phyloP scores from a whole-genome alignment of 2,113 vertebrate species.

The Mus spicilegus region DNA sequence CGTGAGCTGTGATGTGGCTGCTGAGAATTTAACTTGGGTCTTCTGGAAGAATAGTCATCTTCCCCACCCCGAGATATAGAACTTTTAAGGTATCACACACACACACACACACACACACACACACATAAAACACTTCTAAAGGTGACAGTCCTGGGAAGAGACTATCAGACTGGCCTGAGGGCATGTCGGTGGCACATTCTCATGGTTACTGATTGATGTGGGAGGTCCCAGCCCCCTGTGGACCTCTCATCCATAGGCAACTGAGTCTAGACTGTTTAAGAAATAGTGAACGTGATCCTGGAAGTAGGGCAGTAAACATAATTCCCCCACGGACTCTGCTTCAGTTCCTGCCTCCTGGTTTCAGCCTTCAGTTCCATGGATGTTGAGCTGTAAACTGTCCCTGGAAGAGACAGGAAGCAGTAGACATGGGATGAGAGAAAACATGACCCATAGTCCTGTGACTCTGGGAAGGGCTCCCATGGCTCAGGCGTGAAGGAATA shows the following conservation, averaged over 20 bases:
- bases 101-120: too few species aligned
- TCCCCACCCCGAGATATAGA: too few species aligned
- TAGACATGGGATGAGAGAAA: not conserved
- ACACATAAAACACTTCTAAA: not conserved
- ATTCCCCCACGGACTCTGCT: not conserved
- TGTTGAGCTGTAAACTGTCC: not conserved
- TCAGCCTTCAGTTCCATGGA: not conserved
- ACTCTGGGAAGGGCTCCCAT: not conserved
- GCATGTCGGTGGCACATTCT: not conserved
- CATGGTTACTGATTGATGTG: not conserved
- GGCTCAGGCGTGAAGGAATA: not conserved
- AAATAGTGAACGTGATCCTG: not conserved
- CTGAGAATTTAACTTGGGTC: not conserved
- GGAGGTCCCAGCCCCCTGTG: not conserved
- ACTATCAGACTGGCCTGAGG: too few species aligned
- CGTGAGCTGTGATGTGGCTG: not conserved
- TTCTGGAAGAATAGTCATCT: conserved; percentile 1
- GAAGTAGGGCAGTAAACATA: not conserved
- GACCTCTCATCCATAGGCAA: not conserved
- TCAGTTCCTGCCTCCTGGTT: not conserved
- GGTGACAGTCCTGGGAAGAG: not conserved
- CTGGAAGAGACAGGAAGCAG: not conserved
- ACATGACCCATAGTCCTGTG: not conserved
- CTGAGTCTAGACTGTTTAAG: not conserved
- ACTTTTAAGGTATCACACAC: not conserved